Percentiles rank a stretch among this genome's conserved stretches.
These are phyloP conservation scores for Drosophila pseudotakahashii DNA, from an alignment of 2,888 invertebrate genomes.

Conservation along the genomic window DNA sequence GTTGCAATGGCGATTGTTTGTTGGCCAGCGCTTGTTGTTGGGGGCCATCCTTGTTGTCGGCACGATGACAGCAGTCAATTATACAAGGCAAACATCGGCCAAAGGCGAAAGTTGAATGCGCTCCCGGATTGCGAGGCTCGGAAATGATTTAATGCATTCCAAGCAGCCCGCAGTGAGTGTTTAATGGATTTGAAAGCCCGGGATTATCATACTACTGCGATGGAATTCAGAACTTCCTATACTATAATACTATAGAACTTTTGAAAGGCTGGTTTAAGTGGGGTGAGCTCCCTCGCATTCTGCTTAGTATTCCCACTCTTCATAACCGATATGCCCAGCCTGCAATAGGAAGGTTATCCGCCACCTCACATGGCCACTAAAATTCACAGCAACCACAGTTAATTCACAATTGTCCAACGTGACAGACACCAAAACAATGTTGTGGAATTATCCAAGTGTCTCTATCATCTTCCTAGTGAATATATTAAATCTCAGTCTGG, in stretches of 20 bases:
- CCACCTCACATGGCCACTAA: constrained; percentile 8
- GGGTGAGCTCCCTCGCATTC: no score
- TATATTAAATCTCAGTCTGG: constrained; percentile 11
- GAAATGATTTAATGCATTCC: constrained; percentile 20
- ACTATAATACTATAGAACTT: no score
- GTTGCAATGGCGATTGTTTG: constrained; percentile 64
- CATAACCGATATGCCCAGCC: not conserved
- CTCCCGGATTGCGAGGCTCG: constrained; percentile 1
- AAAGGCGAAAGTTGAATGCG: constrained; percentile 50
- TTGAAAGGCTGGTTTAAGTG: no score
- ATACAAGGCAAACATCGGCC: constrained; percentile 68
- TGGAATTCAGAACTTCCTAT: not conserved
- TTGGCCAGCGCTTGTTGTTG: constrained; percentile 9
- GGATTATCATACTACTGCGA: not conserved
- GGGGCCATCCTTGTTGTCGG: constrained; percentile 37
- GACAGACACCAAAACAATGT: constrained; percentile 32
- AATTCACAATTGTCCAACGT: constrained; percentile 39
- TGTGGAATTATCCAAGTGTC: constrained; percentile 11
- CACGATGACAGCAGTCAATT: constrained; percentile 75
- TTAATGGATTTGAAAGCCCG: constrained; percentile 16
- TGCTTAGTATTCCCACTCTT: not conserved
- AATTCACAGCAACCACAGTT: constrained; percentile 48
- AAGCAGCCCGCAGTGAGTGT: constrained; percentile 2
- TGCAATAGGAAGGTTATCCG: not conserved
- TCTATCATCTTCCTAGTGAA: constrained; percentile 21